Conservation (phyloP, 2,888 invertebrate genomes). For the Podabrus alpinus region DNA sequence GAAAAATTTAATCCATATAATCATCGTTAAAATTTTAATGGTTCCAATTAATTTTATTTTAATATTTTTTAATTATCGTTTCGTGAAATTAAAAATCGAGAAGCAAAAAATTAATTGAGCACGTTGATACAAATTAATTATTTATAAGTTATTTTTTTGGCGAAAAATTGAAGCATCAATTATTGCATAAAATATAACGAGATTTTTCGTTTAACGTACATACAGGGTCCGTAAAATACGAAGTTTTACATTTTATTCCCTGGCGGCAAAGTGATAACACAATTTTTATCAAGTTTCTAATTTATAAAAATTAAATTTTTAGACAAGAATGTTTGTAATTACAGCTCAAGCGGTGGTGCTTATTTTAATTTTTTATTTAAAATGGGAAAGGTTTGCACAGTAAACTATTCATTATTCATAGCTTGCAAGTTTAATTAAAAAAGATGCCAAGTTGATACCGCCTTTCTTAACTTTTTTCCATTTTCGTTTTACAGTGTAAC, state of each 20-base stretch:
- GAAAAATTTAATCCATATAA: background rate
- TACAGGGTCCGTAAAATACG: too few species aligned
- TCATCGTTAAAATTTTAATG: background rate
- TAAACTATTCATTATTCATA: background rate
- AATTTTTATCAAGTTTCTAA: background rate
- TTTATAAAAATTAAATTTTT: background rate
- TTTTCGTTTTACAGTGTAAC: background rate
- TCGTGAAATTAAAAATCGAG: background rate
- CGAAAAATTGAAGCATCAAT: background rate
- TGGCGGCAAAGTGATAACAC: too few species aligned
- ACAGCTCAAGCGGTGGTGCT: background rate
- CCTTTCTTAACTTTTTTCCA: background rate
- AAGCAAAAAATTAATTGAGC: background rate
- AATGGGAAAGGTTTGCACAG: background rate
- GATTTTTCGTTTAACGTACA: too few species aligned
- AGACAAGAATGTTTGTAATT: background rate
- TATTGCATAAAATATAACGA: too few species aligned
- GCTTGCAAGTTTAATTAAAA: background rate
- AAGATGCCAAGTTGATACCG: background rate
- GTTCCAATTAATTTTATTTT: background rate
- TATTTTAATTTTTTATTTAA: background rate
- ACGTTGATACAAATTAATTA: background rate
- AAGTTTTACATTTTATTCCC: too few species aligned
- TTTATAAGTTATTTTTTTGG: background rate
- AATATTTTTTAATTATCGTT: background rate